Evolutionary conservation across 53 echinoderm and acorn worm species (phyloP).

Genomic region (Holothuria scabra): DNA sequence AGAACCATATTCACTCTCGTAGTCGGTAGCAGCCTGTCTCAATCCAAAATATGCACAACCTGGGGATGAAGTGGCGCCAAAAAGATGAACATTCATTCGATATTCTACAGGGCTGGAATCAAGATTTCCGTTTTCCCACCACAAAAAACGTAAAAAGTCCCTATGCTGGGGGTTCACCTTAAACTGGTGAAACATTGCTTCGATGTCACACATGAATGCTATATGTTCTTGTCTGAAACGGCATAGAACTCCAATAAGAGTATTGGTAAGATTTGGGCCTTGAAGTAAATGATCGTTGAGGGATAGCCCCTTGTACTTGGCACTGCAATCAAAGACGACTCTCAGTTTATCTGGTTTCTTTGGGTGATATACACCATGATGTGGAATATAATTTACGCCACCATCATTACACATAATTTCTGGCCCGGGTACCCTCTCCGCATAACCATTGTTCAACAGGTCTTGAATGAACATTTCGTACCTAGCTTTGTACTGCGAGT

Average conservation of each 20-base stretch:
- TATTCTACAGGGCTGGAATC: constrained; percentile 25
- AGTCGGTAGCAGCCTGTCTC: constrained; percentile 33
- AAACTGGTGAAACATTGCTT: constrained; percentile 35
- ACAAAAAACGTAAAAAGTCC: too few relatives aligned
- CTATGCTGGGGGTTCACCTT: neutral
- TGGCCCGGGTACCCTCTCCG: too few relatives aligned
- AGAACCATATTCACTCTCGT: constrained; percentile 17
- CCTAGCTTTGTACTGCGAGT: constrained; percentile 23
- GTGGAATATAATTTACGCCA: constrained; percentile 41
- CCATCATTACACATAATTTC: too few relatives aligned
- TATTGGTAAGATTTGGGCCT: neutral
- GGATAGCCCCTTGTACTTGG: constrained; percentile 25
- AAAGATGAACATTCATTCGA: constrained; percentile 58
- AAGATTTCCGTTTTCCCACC: neutral
- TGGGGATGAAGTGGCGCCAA: constrained; percentile 61
- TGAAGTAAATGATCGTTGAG: neutral
- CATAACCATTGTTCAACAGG: constrained; percentile 16
- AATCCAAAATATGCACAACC: constrained; percentile 62
- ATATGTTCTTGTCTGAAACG: too few relatives aligned
- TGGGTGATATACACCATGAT: constrained; percentile 31
- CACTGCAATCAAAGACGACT: too few relatives aligned
- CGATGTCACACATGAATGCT: constrained; percentile 47
- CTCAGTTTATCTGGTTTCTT: too few relatives aligned
- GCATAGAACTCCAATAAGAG: constrained; percentile 22
- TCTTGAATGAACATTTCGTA: constrained; percentile 32